phyloP scores from a whole-genome alignment of 1,140 invertebrate species.

The Bombus turneri region DNA sequence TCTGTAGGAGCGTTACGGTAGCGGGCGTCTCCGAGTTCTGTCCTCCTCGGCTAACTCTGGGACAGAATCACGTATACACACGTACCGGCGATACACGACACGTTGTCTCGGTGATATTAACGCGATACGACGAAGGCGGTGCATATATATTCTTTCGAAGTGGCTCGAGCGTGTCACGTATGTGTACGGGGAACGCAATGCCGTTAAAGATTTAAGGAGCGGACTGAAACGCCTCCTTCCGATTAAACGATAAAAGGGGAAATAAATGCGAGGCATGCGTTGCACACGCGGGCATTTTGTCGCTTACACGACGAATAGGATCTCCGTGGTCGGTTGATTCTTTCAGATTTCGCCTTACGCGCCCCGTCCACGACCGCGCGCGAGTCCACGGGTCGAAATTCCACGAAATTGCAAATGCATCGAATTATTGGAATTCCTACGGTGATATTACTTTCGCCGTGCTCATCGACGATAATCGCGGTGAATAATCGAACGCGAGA shows the following conservation, averaged over 20 bases:
- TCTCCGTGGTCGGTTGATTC: conserved; percentile 4
- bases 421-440: background rate
- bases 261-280: conserved; percentile 59
- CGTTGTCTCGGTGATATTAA: conserved; percentile 42
- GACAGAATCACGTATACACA: background rate
- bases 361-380: background rate
- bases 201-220: conserved; percentile 57
- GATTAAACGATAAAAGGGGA: conserved; percentile 63
- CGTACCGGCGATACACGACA: conserved; percentile 12
- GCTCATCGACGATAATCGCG: background rate
- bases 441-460: no score
- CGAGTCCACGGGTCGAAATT: background rate
- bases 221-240: conserved; percentile 25
- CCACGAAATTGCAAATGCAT: background rate
- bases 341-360: background rate
- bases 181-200: conserved; percentile 22
- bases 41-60: background rate
- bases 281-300: conserved; percentile 50
- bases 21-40: conserved; percentile 4
- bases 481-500: background rate
- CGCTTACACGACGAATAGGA: conserved; percentile 32
- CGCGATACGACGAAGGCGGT: conserved; percentile 32
- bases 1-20: conserved; percentile 35
- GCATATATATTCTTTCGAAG: conserved; percentile 45
- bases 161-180: conserved; percentile 13